These are phyloP conservation scores for Pseudococcus viburni DNA, from an alignment of 2,888 invertebrate genomes.

Conservation along the genomic window DNA sequence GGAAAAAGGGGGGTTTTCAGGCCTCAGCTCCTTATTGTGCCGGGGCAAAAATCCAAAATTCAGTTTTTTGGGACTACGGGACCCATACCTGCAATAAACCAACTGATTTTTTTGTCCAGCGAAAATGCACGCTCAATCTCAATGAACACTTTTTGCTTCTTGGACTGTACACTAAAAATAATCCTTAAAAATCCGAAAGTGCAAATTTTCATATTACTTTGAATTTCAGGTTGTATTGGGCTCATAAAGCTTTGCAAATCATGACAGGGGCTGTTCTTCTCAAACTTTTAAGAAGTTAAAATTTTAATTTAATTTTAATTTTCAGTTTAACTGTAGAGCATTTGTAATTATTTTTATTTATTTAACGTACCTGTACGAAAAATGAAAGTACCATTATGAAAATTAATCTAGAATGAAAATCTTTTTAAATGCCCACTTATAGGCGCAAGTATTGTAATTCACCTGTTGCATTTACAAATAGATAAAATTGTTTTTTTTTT, in stretches of 20 bases:
- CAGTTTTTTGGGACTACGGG: no score
- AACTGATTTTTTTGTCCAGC: no score
- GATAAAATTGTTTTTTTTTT: constrained; percentile 47
- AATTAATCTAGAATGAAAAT: constrained; percentile 39
- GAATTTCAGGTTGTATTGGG: constrained; percentile 60
- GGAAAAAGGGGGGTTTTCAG: no score
- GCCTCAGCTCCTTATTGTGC: no score
- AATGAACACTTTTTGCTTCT: no score
- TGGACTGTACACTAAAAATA: no score
- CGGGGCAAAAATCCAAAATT: no score
- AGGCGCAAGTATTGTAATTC: constrained; percentile 43
- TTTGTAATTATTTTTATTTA: constrained; percentile 57
- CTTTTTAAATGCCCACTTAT: constrained; percentile 25
- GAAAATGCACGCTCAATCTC: no score
- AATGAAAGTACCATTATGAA: constrained; percentile 17
- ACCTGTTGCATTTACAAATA: constrained; percentile 56
- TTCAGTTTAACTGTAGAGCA: constrained; percentile 23
- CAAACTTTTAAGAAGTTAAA: constrained; percentile 56
- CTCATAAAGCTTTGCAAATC: constrained; percentile 59
- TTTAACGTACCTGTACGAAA: constrained; percentile 9
- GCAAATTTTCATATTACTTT: background rate
- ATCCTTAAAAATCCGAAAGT: background rate
- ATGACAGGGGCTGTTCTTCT: constrained; percentile 57
- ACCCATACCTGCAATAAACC: no score
- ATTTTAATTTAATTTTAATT: constrained; percentile 19